A percentile compares a stretch with the other conserved stretches of the same genome.
phyloP scores from a whole-genome alignment of 2,113 vertebrate genomes.

The Gymnarchus niloticus region DNA sequence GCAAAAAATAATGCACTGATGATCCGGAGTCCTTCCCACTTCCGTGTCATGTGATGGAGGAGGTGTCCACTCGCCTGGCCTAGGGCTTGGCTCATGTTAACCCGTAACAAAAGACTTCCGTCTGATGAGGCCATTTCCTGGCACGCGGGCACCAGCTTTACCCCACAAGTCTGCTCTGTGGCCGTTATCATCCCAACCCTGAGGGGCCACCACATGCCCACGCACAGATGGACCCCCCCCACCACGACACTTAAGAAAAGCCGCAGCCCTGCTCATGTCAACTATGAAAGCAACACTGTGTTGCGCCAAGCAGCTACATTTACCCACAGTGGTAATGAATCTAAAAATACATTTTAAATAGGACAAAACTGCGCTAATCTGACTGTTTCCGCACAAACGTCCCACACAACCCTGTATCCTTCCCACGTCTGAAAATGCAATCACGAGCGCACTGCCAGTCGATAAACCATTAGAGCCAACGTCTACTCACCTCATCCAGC shows the following conservation, averaged over 20 bases:
- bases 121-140: neutral
- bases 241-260: neutral
- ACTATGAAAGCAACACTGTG: neutral
- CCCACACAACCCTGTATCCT: neutral
- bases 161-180: neutral
- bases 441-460: neutral
- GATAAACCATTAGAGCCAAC: slow-evolving; percentile 12
- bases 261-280: neutral
- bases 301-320: neutral
- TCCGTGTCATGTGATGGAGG: neutral
- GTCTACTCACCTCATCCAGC: neutral
- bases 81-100: neutral
- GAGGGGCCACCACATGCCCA: too few relatives aligned
- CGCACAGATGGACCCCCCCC: too few relatives aligned
- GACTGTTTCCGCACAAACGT: neutral
- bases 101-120: neutral
- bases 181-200: neutral
- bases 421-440: neutral
- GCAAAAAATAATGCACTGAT: neutral
- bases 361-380: slow-evolving; percentile 1
- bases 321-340: neutral
- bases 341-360: slow-evolving; percentile 13
- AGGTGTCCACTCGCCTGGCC: neutral
- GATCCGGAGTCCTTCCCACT: neutral
- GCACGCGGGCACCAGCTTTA: neutral